Conservation (phyloP, 2,888 invertebrate genomes). For the Temnothorax unifasciatus region DNA sequence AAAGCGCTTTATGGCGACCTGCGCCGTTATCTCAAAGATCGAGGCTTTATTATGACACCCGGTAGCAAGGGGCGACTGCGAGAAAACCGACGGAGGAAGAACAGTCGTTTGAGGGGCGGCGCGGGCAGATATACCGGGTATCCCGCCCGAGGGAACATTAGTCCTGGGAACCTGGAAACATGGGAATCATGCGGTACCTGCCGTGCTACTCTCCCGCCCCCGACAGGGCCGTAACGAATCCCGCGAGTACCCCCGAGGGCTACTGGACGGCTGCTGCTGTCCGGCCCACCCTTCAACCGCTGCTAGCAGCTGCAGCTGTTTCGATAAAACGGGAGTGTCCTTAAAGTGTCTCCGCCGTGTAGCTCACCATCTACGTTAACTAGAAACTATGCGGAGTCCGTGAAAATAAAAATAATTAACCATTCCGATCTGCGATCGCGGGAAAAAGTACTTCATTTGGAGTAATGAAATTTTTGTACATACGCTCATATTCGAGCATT, state of each 20-base stretch:
- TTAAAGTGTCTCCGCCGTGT: conserved; percentile 39
- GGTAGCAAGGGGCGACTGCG: conserved; percentile 39
- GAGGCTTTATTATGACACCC: conserved; percentile 80
- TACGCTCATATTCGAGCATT: not conserved
- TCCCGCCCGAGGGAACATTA: conserved; percentile 82
- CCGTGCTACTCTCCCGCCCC: conserved; percentile 33
- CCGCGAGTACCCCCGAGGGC: conserved; percentile 69
- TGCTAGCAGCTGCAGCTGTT: conserved; percentile 56
- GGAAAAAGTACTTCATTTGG: not conserved
- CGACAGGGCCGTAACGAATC: conserved; percentile 66
- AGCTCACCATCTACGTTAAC: not conserved
- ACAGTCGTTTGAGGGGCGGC: conserved; percentile 49
- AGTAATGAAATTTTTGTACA: not conserved
- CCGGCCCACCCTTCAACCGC: conserved; percentile 59
- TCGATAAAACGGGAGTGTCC: conserved; percentile 54
- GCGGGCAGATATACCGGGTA: conserved; percentile 70
- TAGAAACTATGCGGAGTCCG: not conserved
- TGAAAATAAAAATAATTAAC: not conserved
- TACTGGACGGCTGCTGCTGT: conserved; percentile 51
- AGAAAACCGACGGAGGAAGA: conserved; percentile 49
- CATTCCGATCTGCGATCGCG: not conserved
- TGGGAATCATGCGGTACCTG: conserved; percentile 61
- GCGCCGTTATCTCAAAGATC: conserved; percentile 79
- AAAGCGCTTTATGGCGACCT: conserved; percentile 79
- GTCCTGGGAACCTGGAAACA: conserved; percentile 79